Conservation (phyloP, 2,797 vertebrate species). For the Urosaurus nigricauda region DNA sequence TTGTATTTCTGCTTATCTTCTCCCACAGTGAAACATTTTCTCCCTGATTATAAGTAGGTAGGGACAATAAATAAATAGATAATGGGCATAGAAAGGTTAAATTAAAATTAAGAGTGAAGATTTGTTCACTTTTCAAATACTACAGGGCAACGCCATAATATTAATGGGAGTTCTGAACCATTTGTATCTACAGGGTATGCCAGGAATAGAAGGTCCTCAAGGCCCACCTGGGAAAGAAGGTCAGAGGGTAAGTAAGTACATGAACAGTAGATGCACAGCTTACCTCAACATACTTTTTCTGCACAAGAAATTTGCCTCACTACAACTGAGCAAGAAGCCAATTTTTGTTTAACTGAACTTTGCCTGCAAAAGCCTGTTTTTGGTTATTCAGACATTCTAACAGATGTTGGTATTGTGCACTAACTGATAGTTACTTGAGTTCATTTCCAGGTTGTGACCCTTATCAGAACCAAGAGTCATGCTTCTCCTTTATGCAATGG, state of each 20-base stretch:
- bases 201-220: conserved; percentile 84
- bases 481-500: background rate
- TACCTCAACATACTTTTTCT: conserved; percentile 54
- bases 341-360: conserved; percentile 57
- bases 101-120: background rate
- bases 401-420: background rate
- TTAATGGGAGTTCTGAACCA: conserved; percentile 60
- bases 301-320: conserved; percentile 63
- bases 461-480: background rate
- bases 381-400: background rate
- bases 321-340: conserved; percentile 71
- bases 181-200: conserved; percentile 80
- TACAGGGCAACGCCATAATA: conserved; percentile 14
- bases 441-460: background rate
- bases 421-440: background rate
- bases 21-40: too few relatives aligned
- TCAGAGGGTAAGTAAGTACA: conserved; percentile 92
- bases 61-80: background rate
- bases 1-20: background rate
- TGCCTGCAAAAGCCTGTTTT: background rate
- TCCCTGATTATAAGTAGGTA: background rate
- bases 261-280: conserved; percentile 63
- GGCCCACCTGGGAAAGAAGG: conserved; percentile 92
- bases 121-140: conserved; percentile 13
- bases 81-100: background rate